These are phyloP conservation scores for Hybognathus amarus DNA, from an alignment of 2,797 vertebrate species.

Conservation along the genomic window DNA sequence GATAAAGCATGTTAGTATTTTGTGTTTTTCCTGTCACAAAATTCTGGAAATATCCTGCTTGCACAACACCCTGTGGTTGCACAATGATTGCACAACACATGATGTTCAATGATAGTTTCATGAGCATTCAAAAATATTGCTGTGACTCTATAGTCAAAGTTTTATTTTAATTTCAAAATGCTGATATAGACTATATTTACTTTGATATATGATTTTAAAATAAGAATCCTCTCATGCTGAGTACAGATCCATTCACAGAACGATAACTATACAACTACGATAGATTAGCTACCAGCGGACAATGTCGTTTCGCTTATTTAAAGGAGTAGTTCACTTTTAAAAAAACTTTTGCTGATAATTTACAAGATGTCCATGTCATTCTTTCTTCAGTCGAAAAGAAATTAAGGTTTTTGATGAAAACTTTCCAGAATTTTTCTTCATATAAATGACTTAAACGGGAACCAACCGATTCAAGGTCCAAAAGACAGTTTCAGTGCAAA, in stretches of 20 bases:
- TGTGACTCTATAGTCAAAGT: not conserved
- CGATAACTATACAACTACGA: not conserved
- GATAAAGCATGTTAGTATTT: slow-evolving; percentile 58
- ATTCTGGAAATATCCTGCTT: slow-evolving; percentile 44
- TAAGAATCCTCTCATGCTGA: not conserved
- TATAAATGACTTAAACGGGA: too few relatives aligned
- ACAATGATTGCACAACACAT: slow-evolving; percentile 13
- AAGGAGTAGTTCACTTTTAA: too few relatives aligned
- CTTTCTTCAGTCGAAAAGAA: too few relatives aligned
- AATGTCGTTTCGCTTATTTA: not conserved
- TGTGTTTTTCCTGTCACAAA: slow-evolving; percentile 27
- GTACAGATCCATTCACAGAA: not conserved
- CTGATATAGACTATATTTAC: not conserved
- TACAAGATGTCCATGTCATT: too few relatives aligned
- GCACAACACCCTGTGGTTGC: not conserved
- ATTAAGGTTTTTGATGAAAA: too few relatives aligned
- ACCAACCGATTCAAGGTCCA: too few relatives aligned
- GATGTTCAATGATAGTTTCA: not conserved
- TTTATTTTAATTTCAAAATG: not conserved
- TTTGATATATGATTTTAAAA: not conserved
- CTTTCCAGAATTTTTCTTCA: too few relatives aligned
- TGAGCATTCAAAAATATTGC: not conserved
- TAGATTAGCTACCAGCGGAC: not conserved
- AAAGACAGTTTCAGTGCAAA: too few relatives aligned
- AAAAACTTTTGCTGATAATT: too few relatives aligned